phyloP scores from a whole-genome alignment of 2,113 vertebrate species.

The Alethe diademata region DNA sequence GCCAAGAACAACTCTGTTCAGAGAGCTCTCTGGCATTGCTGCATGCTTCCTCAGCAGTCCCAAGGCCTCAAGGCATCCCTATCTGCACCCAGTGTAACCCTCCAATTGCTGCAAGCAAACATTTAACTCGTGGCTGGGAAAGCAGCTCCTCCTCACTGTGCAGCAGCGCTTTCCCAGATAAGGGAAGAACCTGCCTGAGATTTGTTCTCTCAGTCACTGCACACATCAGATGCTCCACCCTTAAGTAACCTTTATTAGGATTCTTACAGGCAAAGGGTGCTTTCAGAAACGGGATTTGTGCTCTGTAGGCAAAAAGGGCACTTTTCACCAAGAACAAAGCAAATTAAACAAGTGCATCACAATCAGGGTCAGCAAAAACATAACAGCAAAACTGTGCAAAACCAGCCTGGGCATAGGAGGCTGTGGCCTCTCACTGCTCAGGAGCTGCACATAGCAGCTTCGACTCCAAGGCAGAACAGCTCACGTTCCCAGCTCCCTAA shows the following conservation, averaged over 20 bases:
- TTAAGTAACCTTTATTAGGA: conserved; percentile 8
- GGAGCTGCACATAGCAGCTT: neutral
- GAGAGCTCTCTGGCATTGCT: neutral
- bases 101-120: neutral
- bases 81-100: accelerated
- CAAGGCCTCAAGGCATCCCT: neutral
- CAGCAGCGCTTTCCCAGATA: neutral
- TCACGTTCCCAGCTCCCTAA: neutral
- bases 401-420: neutral
- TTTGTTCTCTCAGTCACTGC: neutral
- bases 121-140: neutral
- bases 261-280: neutral
- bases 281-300: neutral
- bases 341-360: neutral
- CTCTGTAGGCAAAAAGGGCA: neutral
- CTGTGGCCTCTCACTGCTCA: neutral
- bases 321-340: neutral
- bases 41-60: neutral
- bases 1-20: neutral
- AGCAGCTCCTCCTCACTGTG: neutral
- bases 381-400: neutral
- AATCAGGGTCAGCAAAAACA: neutral
- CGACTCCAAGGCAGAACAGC: neutral
- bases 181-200: neutral
- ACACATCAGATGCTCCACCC: neutral